Evolutionary conservation across 2,113 vertebrate species (phyloP), one percentile per base, ranked within the genome.

Genomic region (Epinephelus fuscoguttatus): DNA sequence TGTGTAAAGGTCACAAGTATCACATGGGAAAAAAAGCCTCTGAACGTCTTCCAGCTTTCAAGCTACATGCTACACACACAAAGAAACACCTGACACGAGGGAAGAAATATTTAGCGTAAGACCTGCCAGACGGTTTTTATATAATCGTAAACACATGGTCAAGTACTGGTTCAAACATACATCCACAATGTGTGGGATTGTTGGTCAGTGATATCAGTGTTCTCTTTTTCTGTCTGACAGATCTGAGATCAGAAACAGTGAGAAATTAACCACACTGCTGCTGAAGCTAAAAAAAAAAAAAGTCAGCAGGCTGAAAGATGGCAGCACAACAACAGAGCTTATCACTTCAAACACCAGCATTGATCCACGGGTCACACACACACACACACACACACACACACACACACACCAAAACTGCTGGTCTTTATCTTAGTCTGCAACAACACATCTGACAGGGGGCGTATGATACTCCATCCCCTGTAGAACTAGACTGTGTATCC

Each of bases 1-100:
- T 60, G 68, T 74, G 57, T 70, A 88, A 90, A 87, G 82, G 84
- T 88, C 75, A 68, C 49, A 6, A 57, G 47, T 45, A 63, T 75
- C 55, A 72, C 59, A 62, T 13, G 33, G 62, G 66, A 59, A 72
- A 68, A 81, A 81, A 62, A 72, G 19, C 21, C 64, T 57, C 2
- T 49, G 45, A 61, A 62, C 25, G 27, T 30, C 19, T 70, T 66
- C 55, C 63, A 73, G 64, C 49, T 63, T 57, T 69, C 13, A 72
- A 33, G 13, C 67, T 42, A 27, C 4, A 42, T 15, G 25, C 47
- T 53, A 11, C 30, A 4, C n/a, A 40, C 3, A 70, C 5, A 59
- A 1, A 27, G 40, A 49, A 10, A 27, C 40, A 71, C 19, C 81
- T n/a, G 25, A 53, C 59, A 78, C 0, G 4, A 0, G 40, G 18